phyloP scores from a whole-genome alignment of 2,113 vertebrate genomes.

The Mungos mungo region DNA sequence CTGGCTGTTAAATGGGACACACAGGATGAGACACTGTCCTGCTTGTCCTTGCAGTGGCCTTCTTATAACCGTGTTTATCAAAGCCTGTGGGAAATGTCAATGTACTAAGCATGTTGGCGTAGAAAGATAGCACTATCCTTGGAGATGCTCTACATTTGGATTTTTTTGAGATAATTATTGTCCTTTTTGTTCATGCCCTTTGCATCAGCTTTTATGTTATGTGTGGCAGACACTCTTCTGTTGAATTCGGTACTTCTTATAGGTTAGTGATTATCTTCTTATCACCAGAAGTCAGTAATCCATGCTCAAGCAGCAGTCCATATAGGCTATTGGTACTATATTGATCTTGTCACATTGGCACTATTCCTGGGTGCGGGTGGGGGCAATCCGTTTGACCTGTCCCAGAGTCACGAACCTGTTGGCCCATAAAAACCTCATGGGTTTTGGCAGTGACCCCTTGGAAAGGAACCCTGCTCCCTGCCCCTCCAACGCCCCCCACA shows the following conservation, averaged over 20 bases:
- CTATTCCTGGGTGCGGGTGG: not conserved
- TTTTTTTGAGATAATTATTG: not conserved
- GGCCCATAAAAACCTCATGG: not conserved
- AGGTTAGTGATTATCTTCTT: not conserved
- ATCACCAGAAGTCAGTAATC: not conserved
- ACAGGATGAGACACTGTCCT: not conserved
- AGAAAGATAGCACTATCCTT: not conserved
- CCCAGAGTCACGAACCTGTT: not conserved
- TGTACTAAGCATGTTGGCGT: not conserved
- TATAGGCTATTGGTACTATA: not conserved
- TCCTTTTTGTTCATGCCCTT: not conserved
- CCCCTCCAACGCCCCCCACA: not conserved
- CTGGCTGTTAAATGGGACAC: not conserved
- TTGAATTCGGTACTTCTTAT: not conserved
- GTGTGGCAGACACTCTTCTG: not conserved
- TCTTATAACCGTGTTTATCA: not conserved
- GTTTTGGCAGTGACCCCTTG: not conserved
- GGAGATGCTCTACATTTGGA: not conserved
- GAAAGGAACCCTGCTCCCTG: not conserved
- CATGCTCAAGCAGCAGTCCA: not conserved
- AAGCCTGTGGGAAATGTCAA: not conserved
- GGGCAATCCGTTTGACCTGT: not conserved
- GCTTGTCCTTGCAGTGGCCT: not conserved
- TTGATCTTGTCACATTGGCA: not conserved
- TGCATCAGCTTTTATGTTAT: not conserved